These are phyloP conservation scores for Stenolophus ochropezus DNA, from an alignment of 2,888 invertebrate species.

Conservation along the genomic window DNA sequence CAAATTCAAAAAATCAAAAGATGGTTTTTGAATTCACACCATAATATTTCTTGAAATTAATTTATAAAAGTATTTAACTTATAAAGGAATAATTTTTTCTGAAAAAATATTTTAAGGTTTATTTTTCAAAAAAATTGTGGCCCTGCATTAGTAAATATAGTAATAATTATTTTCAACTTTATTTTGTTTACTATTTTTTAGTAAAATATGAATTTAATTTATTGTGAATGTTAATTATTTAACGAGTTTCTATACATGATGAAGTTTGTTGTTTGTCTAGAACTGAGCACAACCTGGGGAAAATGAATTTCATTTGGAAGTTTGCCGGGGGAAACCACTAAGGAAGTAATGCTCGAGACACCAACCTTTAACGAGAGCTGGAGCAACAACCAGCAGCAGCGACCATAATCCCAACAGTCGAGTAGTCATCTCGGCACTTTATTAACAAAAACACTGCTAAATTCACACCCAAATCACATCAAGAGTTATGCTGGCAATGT, in stretches of 20 bases:
- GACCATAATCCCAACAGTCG: constrained; percentile 53
- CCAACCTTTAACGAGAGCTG: constrained; percentile 41
- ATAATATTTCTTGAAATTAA: too few relatives aligned
- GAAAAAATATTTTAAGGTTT: too few relatives aligned
- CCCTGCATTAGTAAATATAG: too few relatives aligned
- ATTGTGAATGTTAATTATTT: not conserved
- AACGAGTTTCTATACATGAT: not conserved
- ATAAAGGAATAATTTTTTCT: too few relatives aligned
- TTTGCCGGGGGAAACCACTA: not conserved
- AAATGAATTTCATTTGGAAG: not conserved
- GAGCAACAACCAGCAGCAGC: constrained; percentile 30
- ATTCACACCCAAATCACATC: constrained; percentile 52
- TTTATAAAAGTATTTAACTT: too few relatives aligned
- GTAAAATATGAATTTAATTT: too few relatives aligned
- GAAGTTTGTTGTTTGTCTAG: not conserved
- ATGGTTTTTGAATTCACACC: too few relatives aligned
- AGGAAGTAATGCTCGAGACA: not conserved
- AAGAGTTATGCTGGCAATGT: constrained; percentile 61
- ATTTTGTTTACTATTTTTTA: too few relatives aligned
- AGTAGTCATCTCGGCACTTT: constrained; percentile 50
- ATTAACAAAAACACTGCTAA: constrained; percentile 54
- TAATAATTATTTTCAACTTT: too few relatives aligned
- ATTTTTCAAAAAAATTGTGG: too few relatives aligned
- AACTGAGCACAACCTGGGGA: not conserved
- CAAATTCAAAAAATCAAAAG: too few relatives aligned